Base-by-base conservation (phyloP, 2,888 invertebrate genomes). In the Phyllotreta striolata region DNA sequence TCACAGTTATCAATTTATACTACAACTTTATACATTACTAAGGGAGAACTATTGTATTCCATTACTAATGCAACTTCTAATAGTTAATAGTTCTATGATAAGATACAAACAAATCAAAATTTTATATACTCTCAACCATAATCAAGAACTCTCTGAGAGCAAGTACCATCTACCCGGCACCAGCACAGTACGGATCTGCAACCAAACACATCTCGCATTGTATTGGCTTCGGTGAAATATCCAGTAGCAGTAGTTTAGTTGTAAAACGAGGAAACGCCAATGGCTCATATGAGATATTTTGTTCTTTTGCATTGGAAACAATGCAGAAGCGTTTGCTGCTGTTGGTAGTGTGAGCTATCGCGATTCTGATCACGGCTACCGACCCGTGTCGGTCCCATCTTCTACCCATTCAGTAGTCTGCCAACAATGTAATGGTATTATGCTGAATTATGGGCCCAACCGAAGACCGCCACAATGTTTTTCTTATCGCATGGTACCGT, bases 401-500 rank as follows among this genome's bases (percentile, higher is more conserved):
- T 75, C 68, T 71, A 57, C 75, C 76, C 74, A 75, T 76, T 77
- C 76, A 77, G 77, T 76, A 68, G 69, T 69, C 70, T 63, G 70
- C 74, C 76, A 77, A 77, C 77, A 77, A 77, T 78, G 76, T 78
- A 76, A 77, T 78, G 77, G 76, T 76, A 76, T 76, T 76, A 76
- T 73, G 73, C 76, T 76, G 76, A 78, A 73, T 78, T 78, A 77
- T 77, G 76, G 70, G 73, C 70, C 67, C 72, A 70, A 70, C 71
- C 74, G 72, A 67, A 68, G 66, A 70, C 68, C 71, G 61, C 67
- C 60, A 62, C 59, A 70, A 64, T 69, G 70, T 60, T 60, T 56
- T 54, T 67, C 71, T 72, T 70, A 70, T 72, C 71, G 66, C 55
- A 41, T 9, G 24, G 6, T 38, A 38, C 52, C 38, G 52, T 51